These are phyloP conservation scores for Eulimnadia texana DNA, from an alignment of 1,140 invertebrate genomes.

Conservation along the genomic window DNA sequence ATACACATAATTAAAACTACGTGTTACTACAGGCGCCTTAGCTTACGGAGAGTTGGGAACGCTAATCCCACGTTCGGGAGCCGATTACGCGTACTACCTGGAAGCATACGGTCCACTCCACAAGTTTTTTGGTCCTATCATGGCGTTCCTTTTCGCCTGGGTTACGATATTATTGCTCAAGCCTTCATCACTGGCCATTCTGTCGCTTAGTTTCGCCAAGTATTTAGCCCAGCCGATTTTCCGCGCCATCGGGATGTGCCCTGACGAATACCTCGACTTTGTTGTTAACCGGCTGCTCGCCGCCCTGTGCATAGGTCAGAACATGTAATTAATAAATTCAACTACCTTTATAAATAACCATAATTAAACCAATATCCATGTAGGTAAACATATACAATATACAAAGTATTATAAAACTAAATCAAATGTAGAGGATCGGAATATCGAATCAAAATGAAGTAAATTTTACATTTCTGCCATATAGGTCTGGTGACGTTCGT, in stretches of 20 bases:
- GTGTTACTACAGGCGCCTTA: conserved; percentile 30
- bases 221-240: conserved; percentile 83
- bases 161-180: conserved; percentile 27
- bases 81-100: conserved; percentile 29
- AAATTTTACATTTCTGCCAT: conserved; percentile 26
- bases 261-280: not conserved
- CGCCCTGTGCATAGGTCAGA: not conserved
- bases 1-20: too few species aligned
- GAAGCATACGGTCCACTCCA: conserved; percentile 23
- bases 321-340: not conserved
- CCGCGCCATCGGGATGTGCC: conserved; percentile 28
- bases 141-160: conserved; percentile 28
- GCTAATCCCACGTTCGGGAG: conserved; percentile 25
- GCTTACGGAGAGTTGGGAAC: conserved; percentile 34
- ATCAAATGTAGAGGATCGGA: too few species aligned
- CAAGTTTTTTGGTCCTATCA: conserved; percentile 20
- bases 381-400: conserved; percentile 20
- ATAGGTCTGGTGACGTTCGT: conserved; percentile 40
- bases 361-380: conserved; percentile 20
- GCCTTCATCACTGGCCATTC: conserved; percentile 26
- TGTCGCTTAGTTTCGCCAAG: conserved; percentile 32
- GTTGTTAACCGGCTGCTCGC: not conserved
- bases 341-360: not conserved
- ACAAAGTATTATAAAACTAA: too few species aligned
- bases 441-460: too few species aligned